These are phyloP conservation scores for Orchesella flavescens DNA, from an alignment of 2,888 invertebrate species.

Conservation along the genomic window DNA sequence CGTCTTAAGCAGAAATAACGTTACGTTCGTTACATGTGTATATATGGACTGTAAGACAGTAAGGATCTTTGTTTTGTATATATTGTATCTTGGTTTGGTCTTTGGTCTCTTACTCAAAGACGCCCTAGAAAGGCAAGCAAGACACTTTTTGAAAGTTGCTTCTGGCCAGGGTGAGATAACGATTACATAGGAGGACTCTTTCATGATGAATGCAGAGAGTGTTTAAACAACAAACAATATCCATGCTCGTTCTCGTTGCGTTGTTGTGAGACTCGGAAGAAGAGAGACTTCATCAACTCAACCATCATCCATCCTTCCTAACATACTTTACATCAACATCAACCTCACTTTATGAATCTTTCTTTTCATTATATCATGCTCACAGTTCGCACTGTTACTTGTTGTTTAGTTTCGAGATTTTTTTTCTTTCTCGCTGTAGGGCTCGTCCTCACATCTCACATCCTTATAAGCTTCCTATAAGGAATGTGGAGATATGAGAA, in stretches of 20 bases:
- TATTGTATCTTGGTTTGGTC: too few species aligned
- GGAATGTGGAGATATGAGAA: constrained; percentile 17
- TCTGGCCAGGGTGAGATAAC: constrained; percentile 5
- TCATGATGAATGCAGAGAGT: constrained; percentile 7
- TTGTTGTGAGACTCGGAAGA: constrained; percentile 16
- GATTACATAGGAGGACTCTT: constrained; percentile 29
- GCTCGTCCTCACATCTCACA: constrained; percentile 14
- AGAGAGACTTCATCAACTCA: constrained; percentile 26
- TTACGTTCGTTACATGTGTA: too few species aligned
- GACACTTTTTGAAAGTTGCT: constrained; percentile 20
- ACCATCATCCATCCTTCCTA: background rate
- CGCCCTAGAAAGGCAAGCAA: constrained; percentile 32
- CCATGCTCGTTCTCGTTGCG: background rate
- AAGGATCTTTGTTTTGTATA: too few species aligned
- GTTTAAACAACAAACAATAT: constrained; percentile 28
- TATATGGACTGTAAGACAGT: too few species aligned
- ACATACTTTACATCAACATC: background rate
- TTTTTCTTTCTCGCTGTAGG: constrained; percentile 27
- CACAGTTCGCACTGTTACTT: too few species aligned
- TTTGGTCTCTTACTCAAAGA: background rate
- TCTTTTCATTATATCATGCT: background rate
- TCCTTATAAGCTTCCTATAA: constrained; percentile 18
- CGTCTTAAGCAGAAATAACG: too few species aligned
- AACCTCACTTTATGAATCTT: constrained; percentile 1
- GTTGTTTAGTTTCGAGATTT: background rate